Base-by-base conservation (phyloP, 2,888 invertebrate species). In the Hofmannophila pseudospretella region DNA sequence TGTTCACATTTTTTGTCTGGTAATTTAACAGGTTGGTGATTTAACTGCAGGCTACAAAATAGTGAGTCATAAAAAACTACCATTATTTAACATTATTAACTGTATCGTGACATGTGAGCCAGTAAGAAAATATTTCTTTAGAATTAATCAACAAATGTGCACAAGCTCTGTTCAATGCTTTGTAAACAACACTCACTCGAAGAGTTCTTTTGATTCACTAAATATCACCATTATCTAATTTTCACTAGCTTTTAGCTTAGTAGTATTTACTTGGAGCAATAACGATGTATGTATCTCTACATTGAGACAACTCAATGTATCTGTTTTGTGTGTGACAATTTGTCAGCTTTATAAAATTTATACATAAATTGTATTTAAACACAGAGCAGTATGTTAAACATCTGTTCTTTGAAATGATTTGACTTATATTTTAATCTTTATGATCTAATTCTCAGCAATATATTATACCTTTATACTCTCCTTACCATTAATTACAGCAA, bases 81-180 rank as follows among this genome's bases (percentile, higher is more conserved):
- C 42, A 59, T n/a, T n/a, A n/a, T 41, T n/a, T 36, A 58, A 54
- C 54, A 53, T 57, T 53, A 53, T 57, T 44, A 58, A 65, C 59
- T 11, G 11, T 7, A 27, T 16, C 47, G 46, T 60, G 53, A 58
- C 45, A 32, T 45, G 47, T 58, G 63, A 66, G 53, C 49, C 59
- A 59, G 59, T 76, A 73, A 52, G 71, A 75, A 73, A 79, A 76
- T 74, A 78, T 61, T 69, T 64, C 45, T 68, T 75, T 71, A 73
- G 44, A 74, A 76, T 69, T 79, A 77, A 64, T 67, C 58, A 80
- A 76, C 75, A 78, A 76, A 59, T 64, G 70, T 71, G 69, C 69
- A 67, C 58, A 74, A 76, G 72, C 71, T 71, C 66, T 55, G 54
- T 67, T 58, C 54, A 53, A 53, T 50, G 54, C 58, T 59, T 11